Evolutionary conservation across 2,797 vertebrate genomes (phyloP).

Genomic region (Molossus alvarezi): DNA sequence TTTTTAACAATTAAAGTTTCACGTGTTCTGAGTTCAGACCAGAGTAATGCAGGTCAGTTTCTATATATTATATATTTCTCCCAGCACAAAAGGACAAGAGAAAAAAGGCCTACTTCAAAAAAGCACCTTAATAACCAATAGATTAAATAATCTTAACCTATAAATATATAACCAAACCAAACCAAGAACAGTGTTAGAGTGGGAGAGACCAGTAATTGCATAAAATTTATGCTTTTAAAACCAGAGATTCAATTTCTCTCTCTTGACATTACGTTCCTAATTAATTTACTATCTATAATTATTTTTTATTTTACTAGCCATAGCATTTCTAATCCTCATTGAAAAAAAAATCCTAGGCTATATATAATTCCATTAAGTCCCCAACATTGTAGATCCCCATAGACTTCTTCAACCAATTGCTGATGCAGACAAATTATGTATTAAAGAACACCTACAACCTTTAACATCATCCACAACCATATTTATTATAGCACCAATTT

Average conservation of each 20-base stretch:
- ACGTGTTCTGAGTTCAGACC: not conserved
- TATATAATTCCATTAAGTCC: not conserved
- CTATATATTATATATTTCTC: not conserved
- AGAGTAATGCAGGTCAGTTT: not conserved
- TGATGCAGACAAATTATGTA: fast-evolving
- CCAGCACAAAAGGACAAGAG: not conserved
- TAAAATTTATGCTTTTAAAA: not conserved
- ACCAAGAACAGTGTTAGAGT: not conserved
- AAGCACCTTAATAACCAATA: too few relatives aligned
- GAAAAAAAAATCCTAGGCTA: not conserved
- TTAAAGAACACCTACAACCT: fast-evolving
- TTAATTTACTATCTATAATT: not conserved
- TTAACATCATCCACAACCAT: fast-evolving
- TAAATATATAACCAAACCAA: too few relatives aligned
- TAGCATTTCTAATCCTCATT: not conserved
- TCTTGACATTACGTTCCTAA: not conserved
- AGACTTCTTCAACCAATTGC: not conserved
- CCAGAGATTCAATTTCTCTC: not conserved
- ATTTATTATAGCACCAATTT: not conserved
- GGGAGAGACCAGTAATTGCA: not conserved
- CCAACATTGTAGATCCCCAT: fast-evolving
- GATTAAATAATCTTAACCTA: too few relatives aligned
- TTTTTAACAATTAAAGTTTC: not conserved
- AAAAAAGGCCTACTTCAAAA: not conserved
- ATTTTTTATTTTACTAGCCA: fast-evolving